Evolutionary conservation across 1,140 invertebrate species (phyloP).

Genomic region (Scaptomyza pallida): DNA sequence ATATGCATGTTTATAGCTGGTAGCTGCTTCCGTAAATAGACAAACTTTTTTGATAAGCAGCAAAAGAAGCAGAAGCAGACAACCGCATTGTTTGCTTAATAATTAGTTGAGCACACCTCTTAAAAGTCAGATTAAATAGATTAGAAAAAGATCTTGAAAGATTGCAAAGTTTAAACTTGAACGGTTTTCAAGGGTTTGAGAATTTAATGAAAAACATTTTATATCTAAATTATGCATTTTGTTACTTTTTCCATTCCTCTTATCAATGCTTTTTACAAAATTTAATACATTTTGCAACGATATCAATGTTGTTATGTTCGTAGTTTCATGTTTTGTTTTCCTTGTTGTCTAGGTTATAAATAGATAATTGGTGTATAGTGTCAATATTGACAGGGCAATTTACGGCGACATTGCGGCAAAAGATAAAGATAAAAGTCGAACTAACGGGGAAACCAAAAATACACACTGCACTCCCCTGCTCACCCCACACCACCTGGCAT

Average conservation of each 20-base stretch:
- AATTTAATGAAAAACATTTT: too few relatives aligned
- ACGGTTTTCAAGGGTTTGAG: background rate
- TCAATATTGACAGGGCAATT: constrained; percentile 45
- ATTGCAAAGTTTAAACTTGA: background rate
- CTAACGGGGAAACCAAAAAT: constrained; percentile 6
- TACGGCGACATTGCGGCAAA: constrained; percentile 45
- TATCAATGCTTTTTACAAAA: too few relatives aligned
- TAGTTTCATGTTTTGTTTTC: background rate
- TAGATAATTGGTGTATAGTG: constrained; percentile 44
- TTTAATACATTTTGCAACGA: background rate
- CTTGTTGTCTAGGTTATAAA: constrained; percentile 25
- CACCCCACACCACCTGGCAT: background rate
- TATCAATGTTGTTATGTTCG: constrained; percentile 1
- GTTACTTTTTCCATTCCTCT: too few relatives aligned
- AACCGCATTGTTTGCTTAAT: constrained; percentile 57
- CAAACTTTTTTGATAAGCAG: constrained; percentile 37
- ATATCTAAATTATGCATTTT: too few relatives aligned
- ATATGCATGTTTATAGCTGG: constrained; percentile 5
- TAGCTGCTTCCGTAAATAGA: constrained; percentile 21
- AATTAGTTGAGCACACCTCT: constrained; percentile 46
- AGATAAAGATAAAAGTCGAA: constrained; percentile 28
- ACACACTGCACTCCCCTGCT: too few relatives aligned
- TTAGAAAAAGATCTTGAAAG: constrained; percentile 4
- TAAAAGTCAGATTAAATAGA: constrained; percentile 4
- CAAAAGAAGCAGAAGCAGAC: too few relatives aligned